These are phyloP conservation scores for Palythoa grandiflora DNA, from an alignment of 92 coral and sea anemone genomes.

Conservation along the genomic window DNA sequence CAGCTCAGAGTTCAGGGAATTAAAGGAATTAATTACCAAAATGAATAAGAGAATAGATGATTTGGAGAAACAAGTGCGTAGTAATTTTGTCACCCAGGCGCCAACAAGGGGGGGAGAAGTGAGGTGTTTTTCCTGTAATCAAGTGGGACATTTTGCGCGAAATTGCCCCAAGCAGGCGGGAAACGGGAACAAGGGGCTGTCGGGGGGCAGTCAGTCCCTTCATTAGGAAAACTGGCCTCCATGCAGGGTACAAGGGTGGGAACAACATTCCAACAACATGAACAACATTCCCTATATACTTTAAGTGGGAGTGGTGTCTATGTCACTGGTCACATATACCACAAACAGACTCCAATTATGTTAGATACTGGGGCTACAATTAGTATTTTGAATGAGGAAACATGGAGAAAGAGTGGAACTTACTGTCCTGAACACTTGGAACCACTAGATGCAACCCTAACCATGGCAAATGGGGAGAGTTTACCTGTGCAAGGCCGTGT, in stretches of 20 bases:
- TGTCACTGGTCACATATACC: slow-evolving; percentile 41
- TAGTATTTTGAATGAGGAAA: background rate
- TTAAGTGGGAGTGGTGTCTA: slow-evolving; percentile 49
- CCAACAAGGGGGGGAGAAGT: background rate
- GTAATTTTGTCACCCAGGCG: background rate
- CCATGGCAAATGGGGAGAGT: slow-evolving; percentile 42
- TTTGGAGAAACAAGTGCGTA: background rate
- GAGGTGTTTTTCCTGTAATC: slow-evolving; percentile 7
- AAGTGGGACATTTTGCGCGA: slow-evolving; percentile 9
- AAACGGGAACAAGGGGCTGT: slow-evolving; percentile 38
- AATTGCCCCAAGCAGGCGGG: slow-evolving; percentile 8
- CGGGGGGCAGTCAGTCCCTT: slow-evolving; percentile 61
- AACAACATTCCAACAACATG: background rate
- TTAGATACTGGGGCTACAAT: slow-evolving; percentile 57
- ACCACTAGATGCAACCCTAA: slow-evolving; percentile 39
- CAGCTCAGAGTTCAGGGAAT: slow-evolving; percentile 16
- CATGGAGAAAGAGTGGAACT: slow-evolving; percentile 58
- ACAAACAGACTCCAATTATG: slow-evolving; percentile 49
- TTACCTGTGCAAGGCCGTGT: slow-evolving; percentile 40
- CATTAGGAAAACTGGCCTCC: slow-evolving; percentile 32
- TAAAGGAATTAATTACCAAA: slow-evolving; percentile 9
- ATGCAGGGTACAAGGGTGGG: slow-evolving; percentile 37
- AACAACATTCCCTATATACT: slow-evolving; percentile 21
- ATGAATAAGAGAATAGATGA: background rate
- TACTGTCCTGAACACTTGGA: slow-evolving; percentile 47